These are phyloP conservation scores for Schizopygopsis pylzovi DNA, from an alignment of 2,797 vertebrate species.

Conservation along the genomic window DNA sequence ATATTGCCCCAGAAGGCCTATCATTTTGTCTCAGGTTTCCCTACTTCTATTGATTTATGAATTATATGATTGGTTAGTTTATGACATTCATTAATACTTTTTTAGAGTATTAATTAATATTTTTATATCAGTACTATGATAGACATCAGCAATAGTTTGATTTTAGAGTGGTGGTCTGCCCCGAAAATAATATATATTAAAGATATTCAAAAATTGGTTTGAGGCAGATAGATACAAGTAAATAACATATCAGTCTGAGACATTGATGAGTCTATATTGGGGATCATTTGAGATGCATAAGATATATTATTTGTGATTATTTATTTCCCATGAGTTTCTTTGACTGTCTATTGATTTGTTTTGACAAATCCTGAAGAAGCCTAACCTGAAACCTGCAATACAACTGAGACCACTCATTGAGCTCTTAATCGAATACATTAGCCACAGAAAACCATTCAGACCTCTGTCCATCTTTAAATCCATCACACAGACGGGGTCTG, in stretches of 20 bases:
- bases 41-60: no score
- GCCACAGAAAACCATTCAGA: constrained; percentile 6
- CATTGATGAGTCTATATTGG: background rate
- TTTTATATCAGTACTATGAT: background rate
- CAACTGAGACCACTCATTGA: background rate
- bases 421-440: background rate
- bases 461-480: constrained; percentile 1
- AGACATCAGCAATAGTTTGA: no score
- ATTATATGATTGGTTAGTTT: no score
- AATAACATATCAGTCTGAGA: background rate
- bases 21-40: no score
- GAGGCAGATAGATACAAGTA: background rate
- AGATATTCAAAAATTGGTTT: background rate
- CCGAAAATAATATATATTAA: background rate
- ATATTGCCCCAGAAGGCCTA: no score
- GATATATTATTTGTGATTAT: background rate
- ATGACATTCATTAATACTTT: no score
- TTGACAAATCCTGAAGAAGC: background rate
- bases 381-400: background rate
- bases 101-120: no score
- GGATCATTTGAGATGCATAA: background rate
- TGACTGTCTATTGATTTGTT: background rate
- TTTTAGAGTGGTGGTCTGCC: no score
- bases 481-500: constrained; percentile 6
- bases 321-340: background rate